These are phyloP conservation scores for Lithophane leautieri DNA, from an alignment of 2,888 invertebrate species.

Conservation along the genomic window DNA sequence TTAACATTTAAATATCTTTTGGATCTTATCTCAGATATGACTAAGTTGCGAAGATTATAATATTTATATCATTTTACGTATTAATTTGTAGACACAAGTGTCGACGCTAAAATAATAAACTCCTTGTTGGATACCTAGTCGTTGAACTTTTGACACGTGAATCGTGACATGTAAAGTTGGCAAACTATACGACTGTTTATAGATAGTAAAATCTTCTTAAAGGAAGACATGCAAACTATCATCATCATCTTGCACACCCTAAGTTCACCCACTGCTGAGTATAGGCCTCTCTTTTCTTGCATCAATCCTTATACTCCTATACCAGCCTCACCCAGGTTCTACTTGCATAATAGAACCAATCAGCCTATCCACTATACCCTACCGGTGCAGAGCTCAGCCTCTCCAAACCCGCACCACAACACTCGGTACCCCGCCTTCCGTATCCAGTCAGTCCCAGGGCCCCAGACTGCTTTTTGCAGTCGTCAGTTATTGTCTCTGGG, in stretches of 20 bases:
- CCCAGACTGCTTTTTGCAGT: not conserved
- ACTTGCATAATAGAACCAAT: too few species aligned
- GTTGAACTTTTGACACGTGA: slow-evolving; percentile 45
- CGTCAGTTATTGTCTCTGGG: not conserved
- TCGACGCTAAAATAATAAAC: slow-evolving; percentile 44
- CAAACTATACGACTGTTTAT: not conserved
- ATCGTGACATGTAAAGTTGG: slow-evolving; percentile 20
- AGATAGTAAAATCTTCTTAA: not conserved
- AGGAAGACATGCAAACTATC: not conserved
- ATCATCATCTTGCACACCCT: too few species aligned
- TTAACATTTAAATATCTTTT: slow-evolving; percentile 58
- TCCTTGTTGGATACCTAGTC: slow-evolving; percentile 19
- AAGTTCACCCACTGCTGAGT: too few species aligned
- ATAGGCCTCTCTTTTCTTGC: too few species aligned
- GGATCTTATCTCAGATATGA: slow-evolving; percentile 38
- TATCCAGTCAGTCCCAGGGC: not conserved
- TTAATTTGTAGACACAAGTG: slow-evolving; percentile 45
- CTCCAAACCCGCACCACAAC: not conserved
- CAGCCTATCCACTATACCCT: too few species aligned
- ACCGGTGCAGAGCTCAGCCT: too few species aligned
- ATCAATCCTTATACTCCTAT: too few species aligned
- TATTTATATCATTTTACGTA: slow-evolving; percentile 50
- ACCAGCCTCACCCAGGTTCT: too few species aligned
- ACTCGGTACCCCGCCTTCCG: not conserved
- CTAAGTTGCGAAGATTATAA: slow-evolving; percentile 52